A percentile compares a stretch with the other conserved stretches of the same genome.
Conservation (phyloP, 2,113 vertebrate genomes). For the Poeciliopsis turrubarensis region DNA sequence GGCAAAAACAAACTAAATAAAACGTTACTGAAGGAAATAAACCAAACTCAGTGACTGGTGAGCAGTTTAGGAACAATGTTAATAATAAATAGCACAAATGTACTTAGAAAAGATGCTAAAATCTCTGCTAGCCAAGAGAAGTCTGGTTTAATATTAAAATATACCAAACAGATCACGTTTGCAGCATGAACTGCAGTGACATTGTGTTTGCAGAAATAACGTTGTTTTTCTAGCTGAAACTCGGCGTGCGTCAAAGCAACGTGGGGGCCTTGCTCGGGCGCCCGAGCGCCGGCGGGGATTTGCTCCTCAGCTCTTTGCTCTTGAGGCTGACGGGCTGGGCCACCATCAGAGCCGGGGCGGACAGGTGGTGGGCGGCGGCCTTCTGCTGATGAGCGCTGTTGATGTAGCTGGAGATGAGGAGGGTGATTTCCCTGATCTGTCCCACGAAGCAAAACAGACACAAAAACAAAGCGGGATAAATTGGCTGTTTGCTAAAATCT, state of each 20-base stretch:
- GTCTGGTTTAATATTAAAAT: not conserved
- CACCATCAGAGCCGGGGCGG: slow-evolving; percentile 87
- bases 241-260: slow-evolving; percentile 81
- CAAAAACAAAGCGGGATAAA: not conserved
- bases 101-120: not conserved
- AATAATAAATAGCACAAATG: not conserved
- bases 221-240: not conserved
- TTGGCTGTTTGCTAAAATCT: not conserved
- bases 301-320: slow-evolving; percentile 83
- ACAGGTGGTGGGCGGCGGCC: slow-evolving; percentile 88
- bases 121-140: not conserved
- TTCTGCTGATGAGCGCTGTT: slow-evolving; percentile 93
- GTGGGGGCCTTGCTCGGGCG: slow-evolving; percentile 92
- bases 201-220: not conserved
- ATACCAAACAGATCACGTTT: not conserved
- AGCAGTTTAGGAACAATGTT: not conserved
- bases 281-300: slow-evolving; percentile 78
- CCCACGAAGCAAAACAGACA: slow-evolving; percentile 45
- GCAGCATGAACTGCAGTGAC: not conserved
- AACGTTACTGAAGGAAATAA: not conserved
- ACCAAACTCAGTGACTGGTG: not conserved
- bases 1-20: not conserved
- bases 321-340: slow-evolving; percentile 79
- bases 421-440: slow-evolving; percentile 94
- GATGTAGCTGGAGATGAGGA: slow-evolving; percentile 92